Conservation (phyloP, 2,888 invertebrate species). For the Halictus ligatus region DNA sequence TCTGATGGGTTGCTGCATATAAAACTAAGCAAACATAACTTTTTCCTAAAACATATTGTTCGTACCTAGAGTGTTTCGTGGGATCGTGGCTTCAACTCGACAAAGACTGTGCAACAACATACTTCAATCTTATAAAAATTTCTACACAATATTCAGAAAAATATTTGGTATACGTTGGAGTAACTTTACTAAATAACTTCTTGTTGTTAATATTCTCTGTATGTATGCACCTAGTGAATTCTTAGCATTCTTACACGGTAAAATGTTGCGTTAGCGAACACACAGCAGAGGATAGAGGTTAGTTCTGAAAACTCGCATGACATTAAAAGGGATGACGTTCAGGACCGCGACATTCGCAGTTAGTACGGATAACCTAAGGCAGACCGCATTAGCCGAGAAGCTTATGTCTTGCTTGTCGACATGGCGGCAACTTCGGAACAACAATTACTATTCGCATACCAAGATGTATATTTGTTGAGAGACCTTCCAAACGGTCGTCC, state of each 20-base stretch:
- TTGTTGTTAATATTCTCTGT: background rate
- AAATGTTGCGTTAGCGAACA: background rate
- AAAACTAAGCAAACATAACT: background rate
- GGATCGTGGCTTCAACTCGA: background rate
- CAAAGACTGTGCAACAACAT: background rate
- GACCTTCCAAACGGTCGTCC: conserved; percentile 62
- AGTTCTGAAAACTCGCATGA: conserved; percentile 54
- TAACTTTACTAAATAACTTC: background rate
- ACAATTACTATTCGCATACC: conserved; percentile 71
- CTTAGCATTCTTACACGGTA: background rate
- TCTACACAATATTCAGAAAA: background rate
- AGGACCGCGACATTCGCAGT: conserved; percentile 52
- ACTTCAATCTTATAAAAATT: background rate
- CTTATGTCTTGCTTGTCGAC: conserved; percentile 57
- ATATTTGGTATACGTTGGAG: background rate
- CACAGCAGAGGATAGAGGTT: background rate
- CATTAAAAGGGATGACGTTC: conserved; percentile 59
- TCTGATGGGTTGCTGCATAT: too few relatives aligned
- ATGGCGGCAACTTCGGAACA: conserved; percentile 67
- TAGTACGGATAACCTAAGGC: conserved; percentile 57
- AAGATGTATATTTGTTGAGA: conserved; percentile 72
- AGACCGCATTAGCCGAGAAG: conserved; percentile 64
- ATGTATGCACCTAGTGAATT: background rate
- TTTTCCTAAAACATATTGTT: too few relatives aligned
- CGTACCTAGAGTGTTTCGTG: too few relatives aligned